Percentiles rank a stretch among this genome's conserved stretches.
These are phyloP conservation scores for Camponotus vicinus DNA, from an alignment of 1,140 invertebrate species.

Conservation along the genomic window DNA sequence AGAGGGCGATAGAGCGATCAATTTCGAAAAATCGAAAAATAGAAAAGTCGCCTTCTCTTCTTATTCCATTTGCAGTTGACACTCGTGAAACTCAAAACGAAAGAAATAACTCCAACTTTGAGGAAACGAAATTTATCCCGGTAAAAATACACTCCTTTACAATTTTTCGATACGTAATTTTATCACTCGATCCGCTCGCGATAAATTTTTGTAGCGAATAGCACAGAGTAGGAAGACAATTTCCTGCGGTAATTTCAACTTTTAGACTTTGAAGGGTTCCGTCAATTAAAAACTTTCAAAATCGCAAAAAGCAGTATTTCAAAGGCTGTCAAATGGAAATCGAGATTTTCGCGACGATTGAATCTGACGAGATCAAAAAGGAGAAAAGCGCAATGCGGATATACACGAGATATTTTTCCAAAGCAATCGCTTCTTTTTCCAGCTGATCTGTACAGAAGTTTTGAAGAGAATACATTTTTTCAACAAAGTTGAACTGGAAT, in stretches of 20 bases:
- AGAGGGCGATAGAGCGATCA: neutral
- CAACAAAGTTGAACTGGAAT: constrained; percentile 5
- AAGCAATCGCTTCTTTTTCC: constrained; percentile 3
- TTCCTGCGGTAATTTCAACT: neutral
- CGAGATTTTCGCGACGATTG: neutral
- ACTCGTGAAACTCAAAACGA: neutral
- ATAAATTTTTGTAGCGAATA: neutral
- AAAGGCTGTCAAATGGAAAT: neutral
- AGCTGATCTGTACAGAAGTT: neutral
- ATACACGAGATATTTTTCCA: neutral
- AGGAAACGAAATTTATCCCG: constrained; percentile 6
- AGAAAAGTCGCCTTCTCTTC: neutral
- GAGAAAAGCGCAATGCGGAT: neutral
- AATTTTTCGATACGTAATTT: constrained; percentile 21
- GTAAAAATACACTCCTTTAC: neutral
- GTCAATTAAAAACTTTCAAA: neutral
- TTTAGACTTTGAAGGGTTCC: neutral
- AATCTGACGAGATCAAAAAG: neutral
- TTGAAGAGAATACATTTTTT: neutral
- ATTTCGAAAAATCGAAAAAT: constrained; percentile 39
- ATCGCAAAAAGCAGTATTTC: neutral
- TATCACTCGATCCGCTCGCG: constrained; percentile 12
- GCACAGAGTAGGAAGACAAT: neutral
- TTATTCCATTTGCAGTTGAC: neutral
- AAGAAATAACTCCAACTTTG: constrained; percentile 4